These are phyloP conservation scores for Psilanteris sp. DNA, from an alignment of 1,140 invertebrate species.

Conservation along the genomic window DNA sequence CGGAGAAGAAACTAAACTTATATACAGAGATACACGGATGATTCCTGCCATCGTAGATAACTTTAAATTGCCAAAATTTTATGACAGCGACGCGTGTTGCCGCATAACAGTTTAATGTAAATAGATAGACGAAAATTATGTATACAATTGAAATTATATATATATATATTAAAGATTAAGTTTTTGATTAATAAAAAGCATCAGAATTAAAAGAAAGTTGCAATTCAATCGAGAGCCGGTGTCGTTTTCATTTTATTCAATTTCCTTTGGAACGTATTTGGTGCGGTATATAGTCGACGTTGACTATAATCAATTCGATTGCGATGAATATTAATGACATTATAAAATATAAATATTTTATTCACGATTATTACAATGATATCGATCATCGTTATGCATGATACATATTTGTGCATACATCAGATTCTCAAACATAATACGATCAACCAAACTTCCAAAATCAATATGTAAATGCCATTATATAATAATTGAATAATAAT, in stretches of 20 bases:
- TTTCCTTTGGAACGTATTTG: conserved; percentile 15
- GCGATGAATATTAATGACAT: conserved; percentile 37
- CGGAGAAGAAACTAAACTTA: conserved; percentile 26
- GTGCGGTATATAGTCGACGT: too few relatives aligned
- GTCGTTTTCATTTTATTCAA: conserved; percentile 15
- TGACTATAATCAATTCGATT: conserved; percentile 33
- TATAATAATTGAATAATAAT: conserved; percentile 19
- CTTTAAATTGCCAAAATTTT: conserved; percentile 72
- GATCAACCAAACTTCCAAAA: conserved; percentile 32
- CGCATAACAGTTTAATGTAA: conserved; percentile 69
- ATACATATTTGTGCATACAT: conserved; percentile 17
- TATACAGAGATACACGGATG: conserved; percentile 65
- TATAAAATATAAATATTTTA: conserved; percentile 18
- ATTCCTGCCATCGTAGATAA: conserved; percentile 73
- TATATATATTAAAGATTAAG: conserved; percentile 72
- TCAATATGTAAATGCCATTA: conserved; percentile 42
- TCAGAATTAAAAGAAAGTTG: too few relatives aligned
- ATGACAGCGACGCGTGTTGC: conserved; percentile 48
- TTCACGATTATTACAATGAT: too few relatives aligned
- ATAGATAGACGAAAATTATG: conserved; percentile 70
- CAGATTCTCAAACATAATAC: conserved; percentile 10
- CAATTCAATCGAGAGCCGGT: conserved; percentile 1
- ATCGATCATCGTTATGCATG: conserved; percentile 14
- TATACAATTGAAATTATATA: conserved; percentile 72
- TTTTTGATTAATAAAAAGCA: conserved; percentile 71